Evolutionary conservation across 2,113 vertebrate species (phyloP), one percentile per base, ranked within the genome.

Genomic region (Oriolus oriolus): DNA sequence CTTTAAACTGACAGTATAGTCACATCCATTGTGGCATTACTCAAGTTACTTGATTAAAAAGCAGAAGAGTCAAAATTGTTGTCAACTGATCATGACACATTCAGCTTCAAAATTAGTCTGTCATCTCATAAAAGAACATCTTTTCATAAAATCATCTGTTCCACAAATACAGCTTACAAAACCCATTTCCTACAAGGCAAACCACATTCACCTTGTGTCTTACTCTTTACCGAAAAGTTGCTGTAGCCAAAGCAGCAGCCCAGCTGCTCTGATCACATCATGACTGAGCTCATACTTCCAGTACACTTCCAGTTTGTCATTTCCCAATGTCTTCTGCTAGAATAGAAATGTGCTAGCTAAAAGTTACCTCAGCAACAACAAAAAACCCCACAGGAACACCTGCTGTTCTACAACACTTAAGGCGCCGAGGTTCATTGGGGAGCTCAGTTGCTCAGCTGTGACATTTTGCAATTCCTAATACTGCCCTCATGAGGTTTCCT

Each of bases 401-500:
- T 41, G 39, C 39, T 68, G 59, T 21, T 73, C 53, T n/a, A 28
- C 24, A 41, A 18, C 7, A 26, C n/a, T 16, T 20, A n/a, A 41
- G 45, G 64, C 16, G 13, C 23, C 0, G 2, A 19, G 14, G 45
- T 22, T 66, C 84, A 33, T 42, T 5, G 26, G 75, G 26, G 71
- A 53, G 70, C 61, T 57, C 76, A 33, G 49, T 26, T 61, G 83
- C 59, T 90, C 84, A 66, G 93, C 81, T 64, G 11, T 10, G 8
- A 19, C 73, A 65, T 13, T 69, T 26, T 41, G 23, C 47, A 78
- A 47, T 74, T 97, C 84, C 33, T 90, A 92, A 89, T 6, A 19
- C 97, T 96, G 95, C 97, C 96, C 78, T 89, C 84, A 3, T 9
- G 79, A 91, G 95, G 98, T 87, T 91, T 94, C 84, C 92, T 78